Evolutionary conservation across 2,888 invertebrate genomes (phyloP), one percentile per base, ranked within the genome.

Genomic region (Drosophila suboccidentalis): DNA sequence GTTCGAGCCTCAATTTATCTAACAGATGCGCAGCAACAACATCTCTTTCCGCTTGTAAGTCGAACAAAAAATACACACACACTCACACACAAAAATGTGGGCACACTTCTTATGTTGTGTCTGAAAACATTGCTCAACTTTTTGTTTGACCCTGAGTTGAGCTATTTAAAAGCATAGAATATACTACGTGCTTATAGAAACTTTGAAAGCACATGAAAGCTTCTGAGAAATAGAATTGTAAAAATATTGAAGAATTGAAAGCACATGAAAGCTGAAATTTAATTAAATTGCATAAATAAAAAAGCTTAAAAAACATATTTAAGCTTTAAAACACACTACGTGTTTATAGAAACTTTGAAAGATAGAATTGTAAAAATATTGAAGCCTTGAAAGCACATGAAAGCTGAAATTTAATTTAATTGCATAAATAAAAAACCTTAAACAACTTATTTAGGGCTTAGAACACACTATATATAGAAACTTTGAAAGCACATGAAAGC

Each of bases 1-100:
- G 64, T 22, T 63, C 46, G 61, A 44, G 50, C 38, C 32, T 43
- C 59, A 57, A 65, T 70, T 75, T 87, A 75, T 87, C 80, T 59
- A 68, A 65, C 78, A 80, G 82, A 74, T 77, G 69, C 80, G 64
- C 57, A 51, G 53, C 70, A 59, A 65, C 17, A 17, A 19, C 43
- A 43, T 5, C 43, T 43, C 17, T 19, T 19, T 11, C 19, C 43
- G 36, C 13, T 22, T 50, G 29, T 70, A 15, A 36, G n/a, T 32
- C 46, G 26, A 32, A 13, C 8, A n/a, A 26, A 22, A 15, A 53
- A 39, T 4, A 39, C 13, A 6, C 0, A 29, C 29, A 29, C 26
- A 26, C 5, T 8, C 26, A 29, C 22, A n/a, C 8, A 41, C 17
- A 46, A 26, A 49, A 57, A 41, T 51, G 34, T 36, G 58, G 54